These are phyloP conservation scores for Gortyna flavago DNA, from an alignment of 2,888 invertebrate genomes.

Conservation along the genomic window DNA sequence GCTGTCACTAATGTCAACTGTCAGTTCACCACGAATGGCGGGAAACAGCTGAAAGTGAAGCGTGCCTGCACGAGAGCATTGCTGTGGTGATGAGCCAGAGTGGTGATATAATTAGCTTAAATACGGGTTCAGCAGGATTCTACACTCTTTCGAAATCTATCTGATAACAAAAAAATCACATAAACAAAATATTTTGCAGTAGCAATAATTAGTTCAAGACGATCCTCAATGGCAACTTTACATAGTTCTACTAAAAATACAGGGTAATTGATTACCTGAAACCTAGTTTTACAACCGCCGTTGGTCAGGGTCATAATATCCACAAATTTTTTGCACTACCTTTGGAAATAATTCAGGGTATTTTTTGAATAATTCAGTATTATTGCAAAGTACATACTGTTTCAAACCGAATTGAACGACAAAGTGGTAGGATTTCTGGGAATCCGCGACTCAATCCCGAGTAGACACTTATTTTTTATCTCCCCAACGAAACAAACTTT, in stretches of 20 bases:
- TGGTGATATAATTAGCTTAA: neutral
- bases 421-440: neutral
- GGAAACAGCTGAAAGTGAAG: neutral
- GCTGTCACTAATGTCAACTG: neutral
- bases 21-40: neutral
- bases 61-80: neutral
- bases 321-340: neutral
- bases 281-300: neutral
- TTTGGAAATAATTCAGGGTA: neutral
- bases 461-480: constrained; percentile 36
- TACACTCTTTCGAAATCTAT: neutral
- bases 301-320: neutral
- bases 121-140: neutral
- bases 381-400: neutral
- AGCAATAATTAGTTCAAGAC: neutral
- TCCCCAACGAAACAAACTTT: constrained; percentile 68
- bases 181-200: neutral
- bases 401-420: constrained; percentile 2
- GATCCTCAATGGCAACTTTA: neutral
- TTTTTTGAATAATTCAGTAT: neutral
- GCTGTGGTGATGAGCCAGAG: neutral
- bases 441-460: constrained; percentile 1
- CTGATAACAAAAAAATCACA: neutral
- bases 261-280: neutral
- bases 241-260: neutral